Percentiles rank a stretch among this genome's conserved stretches.
Conservation (phyloP, 2,797 vertebrate species). For the Sylvia borin region DNA sequence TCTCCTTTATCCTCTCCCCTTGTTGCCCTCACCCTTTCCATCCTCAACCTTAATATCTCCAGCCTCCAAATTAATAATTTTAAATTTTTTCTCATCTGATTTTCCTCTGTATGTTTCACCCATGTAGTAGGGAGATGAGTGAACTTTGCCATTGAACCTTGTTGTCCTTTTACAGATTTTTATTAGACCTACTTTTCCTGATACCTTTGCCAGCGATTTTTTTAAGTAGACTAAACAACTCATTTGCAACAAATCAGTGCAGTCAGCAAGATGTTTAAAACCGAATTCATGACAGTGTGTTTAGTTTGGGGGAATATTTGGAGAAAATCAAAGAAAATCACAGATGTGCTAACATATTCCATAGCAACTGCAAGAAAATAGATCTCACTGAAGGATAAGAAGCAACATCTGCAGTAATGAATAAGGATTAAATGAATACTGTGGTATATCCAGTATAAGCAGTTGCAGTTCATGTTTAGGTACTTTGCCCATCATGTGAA, state of each 20-base stretch:
- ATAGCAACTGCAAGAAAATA: not conserved
- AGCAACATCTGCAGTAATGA: slow-evolving; percentile 22
- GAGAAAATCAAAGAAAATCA: not conserved
- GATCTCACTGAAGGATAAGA: not conserved
- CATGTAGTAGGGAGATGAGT: not conserved
- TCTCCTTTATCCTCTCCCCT: not conserved
- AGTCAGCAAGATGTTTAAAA: not conserved
- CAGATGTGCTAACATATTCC: not conserved
- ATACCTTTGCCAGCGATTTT: not conserved
- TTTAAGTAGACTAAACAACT: not conserved
- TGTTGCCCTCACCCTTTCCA: not conserved
- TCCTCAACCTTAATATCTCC: not conserved
- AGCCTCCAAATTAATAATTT: not conserved
- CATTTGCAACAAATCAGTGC: not conserved
- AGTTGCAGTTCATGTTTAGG: not conserved
- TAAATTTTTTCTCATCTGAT: not conserved
- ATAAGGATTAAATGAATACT: not conserved
- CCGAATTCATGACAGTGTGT: not conserved
- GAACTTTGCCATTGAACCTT: not conserved
- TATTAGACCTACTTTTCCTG: not conserved
- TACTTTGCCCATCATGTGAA: not conserved
- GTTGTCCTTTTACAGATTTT: not conserved
- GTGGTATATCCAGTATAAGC: not conserved
- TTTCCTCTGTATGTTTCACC: not conserved
- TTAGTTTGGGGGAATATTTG: not conserved